Evolutionary conservation across 2,113 vertebrate species (phyloP).

Genomic region (Xiphias gladius): DNA sequence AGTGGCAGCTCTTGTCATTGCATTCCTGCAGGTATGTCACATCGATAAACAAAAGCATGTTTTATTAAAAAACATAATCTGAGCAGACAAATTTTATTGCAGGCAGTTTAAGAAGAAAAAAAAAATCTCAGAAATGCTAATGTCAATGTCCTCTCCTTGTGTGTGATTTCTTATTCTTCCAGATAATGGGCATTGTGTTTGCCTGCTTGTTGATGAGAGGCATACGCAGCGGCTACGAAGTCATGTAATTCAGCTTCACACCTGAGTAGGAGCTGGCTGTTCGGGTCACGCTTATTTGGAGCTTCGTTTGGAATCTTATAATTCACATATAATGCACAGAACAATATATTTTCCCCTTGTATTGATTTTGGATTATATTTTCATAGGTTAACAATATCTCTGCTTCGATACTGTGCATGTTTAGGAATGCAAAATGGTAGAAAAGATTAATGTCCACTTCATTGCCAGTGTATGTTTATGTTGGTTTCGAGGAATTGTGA

Average conservation of each 20-base stretch:
- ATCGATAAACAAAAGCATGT: background rate
- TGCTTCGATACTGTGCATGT: constrained; percentile 16
- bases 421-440: constrained; percentile 4
- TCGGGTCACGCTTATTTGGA: background rate
- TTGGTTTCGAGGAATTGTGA: constrained; percentile 19
- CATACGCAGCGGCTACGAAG: constrained; percentile 93
- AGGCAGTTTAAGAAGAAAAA: background rate
- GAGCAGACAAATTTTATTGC: background rate
- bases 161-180: constrained; percentile 26
- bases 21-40: constrained; percentile 89
- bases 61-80: background rate
- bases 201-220: constrained; percentile 91
- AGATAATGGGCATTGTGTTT: constrained; percentile 91
- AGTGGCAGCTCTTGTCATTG: constrained; percentile 88
- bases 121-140: background rate
- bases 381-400: constrained; percentile 25
- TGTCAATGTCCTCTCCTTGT: background rate
- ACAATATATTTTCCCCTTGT: constrained; percentile 34
- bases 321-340: constrained; percentile 39
- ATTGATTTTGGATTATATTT: constrained; percentile 38
- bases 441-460: background rate
- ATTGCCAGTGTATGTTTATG: constrained; percentile 15
- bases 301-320: constrained; percentile 39
- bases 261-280: background rate
- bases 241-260: constrained; percentile 87